Conservation (phyloP, 1,140 invertebrate genomes). For the fruit fly (Drosophila melanogaster) region Release_6_plus_ISO1_MT NT_037436.4:12845001-12845500, state of each 20-base stretch:
- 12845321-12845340: slow-evolving; percentile 41
- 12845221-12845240: slow-evolving; percentile 85
- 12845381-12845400: slow-evolving; percentile 35
- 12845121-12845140: slow-evolving; percentile 23
- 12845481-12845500: slow-evolving; percentile 87
- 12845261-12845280: slow-evolving; percentile 77
- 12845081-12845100: neutral
- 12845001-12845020: too few relatives aligned
- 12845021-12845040: too few relatives aligned
- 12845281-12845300: slow-evolving; percentile 44
- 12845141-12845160: slow-evolving; percentile 31
- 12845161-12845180: slow-evolving; percentile 1
- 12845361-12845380: slow-evolving; percentile 42
- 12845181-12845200: slow-evolving; percentile 72
- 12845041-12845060: slow-evolving; percentile 20
- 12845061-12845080: neutral
- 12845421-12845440: slow-evolving; percentile 79
- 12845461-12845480: slow-evolving; percentile 85
- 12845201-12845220: slow-evolving; percentile 85
- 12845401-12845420: slow-evolving; percentile 63
- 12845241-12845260: slow-evolving; percentile 80
- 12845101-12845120: slow-evolving; percentile 9
- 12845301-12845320: slow-evolving; percentile 10
- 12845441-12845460: slow-evolving; percentile 70
- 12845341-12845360: slow-evolving; percentile 64